Evolutionary conservation across 2,797 vertebrate genomes (phyloP).

Genomic region (Clangula hyemalis): DNA sequence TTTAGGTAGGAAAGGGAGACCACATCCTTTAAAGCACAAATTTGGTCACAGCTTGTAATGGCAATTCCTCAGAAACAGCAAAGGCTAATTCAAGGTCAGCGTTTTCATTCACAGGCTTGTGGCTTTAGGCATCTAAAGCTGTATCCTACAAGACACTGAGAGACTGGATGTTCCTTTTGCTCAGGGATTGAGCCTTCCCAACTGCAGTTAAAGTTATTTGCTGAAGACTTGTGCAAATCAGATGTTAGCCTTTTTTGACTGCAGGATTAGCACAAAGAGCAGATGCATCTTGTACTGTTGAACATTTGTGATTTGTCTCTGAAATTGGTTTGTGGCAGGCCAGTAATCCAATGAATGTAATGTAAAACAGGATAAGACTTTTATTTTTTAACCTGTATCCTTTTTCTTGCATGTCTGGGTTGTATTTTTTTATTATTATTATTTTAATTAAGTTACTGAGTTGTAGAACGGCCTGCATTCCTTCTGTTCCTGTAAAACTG

Average conservation of each 20-base stretch:
- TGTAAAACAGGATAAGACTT: slow-evolving; percentile 43
- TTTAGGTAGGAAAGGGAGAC: background rate
- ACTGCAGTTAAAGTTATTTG: background rate
- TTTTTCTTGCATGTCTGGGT: slow-evolving; percentile 31
- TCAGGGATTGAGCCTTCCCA: background rate
- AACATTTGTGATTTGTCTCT: slow-evolving; percentile 22
- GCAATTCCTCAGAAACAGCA: background rate
- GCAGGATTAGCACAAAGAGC: slow-evolving; percentile 7
- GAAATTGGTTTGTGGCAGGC: slow-evolving; percentile 49
- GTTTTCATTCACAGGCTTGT: background rate
- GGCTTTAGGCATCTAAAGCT: background rate
- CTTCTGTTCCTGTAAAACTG: slow-evolving; percentile 21
- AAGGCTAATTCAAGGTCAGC: background rate
- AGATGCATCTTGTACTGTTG: background rate
- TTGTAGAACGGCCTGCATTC: slow-evolving; percentile 20
- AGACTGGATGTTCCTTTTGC: background rate
- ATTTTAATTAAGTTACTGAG: slow-evolving; percentile 45
- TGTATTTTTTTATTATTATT: slow-evolving; percentile 17
- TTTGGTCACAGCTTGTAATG: background rate
- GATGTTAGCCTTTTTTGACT: background rate
- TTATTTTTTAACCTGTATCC: background rate
- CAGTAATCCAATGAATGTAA: slow-evolving; percentile 14
- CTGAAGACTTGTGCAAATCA: background rate
- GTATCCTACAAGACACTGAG: background rate
- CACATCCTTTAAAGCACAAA: slow-evolving; percentile 37